Base-by-base conservation (phyloP, 2,888 invertebrate genomes). In the Drosophila pseudotalamancana region DNA sequence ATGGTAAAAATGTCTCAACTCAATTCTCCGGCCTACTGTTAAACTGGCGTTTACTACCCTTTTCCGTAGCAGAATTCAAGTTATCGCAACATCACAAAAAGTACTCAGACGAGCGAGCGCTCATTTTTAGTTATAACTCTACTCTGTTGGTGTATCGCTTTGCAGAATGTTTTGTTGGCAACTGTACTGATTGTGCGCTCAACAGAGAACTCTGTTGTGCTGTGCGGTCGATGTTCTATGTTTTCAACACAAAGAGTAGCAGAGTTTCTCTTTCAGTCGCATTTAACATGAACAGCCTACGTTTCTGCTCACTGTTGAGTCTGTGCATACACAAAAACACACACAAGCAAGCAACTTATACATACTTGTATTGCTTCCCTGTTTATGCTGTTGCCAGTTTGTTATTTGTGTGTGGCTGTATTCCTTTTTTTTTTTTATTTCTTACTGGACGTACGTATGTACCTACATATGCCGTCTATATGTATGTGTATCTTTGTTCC, bases 141-240 rank as follows among this genome's bases (percentile, higher is more conserved):
- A 46, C 37, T 59, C 72, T 65, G 80, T 72, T 67, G 59, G 50
- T 55, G 72, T 70, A 72, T 70, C 59, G 50, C 45, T 74, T 72
- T 77, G 81, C 77, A 65, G 72, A 74, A 78, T 88, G 89, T 89
- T 89, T 89, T 89, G 89, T 87, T 76, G 80, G 73, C 89, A 88
- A 89, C 89, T 89, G 89, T 89, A 89, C 89, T 72, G 61, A n/a
- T 16, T 55, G 51, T 60, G 46, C 60, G 56, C 53, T 51, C 51
- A 61, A 54, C 61, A 67, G 54, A 59, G 34, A 53, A 60, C 65
- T 49, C 61, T 62, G 53, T 62, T 76, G 72, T 69, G n/a, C n/a
- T 66, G 69, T 46, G 21, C 60, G 48, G 42, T 54, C 61, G 61
- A 61, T 64, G 69, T 78, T 81, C 78, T 80, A 81, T 77, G 80